Evolutionary conservation across 2,888 invertebrate genomes (phyloP).

Genomic region (Smittia sp.): DNA sequence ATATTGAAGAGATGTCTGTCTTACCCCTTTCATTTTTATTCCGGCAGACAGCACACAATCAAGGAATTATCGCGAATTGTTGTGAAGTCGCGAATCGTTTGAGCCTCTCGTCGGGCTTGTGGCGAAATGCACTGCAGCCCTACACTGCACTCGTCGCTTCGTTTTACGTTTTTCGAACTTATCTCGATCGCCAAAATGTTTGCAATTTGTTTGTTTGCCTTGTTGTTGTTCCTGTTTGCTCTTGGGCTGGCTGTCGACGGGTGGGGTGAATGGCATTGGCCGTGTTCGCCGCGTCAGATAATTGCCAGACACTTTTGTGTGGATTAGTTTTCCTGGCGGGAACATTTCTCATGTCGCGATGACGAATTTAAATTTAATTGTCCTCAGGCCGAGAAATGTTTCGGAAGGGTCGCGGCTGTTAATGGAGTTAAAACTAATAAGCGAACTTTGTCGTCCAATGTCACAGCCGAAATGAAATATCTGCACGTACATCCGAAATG

Average conservation of each 20-base stretch:
- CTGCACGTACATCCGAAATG: slow-evolving; percentile 34
- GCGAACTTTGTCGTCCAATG: neutral
- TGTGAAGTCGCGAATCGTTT: neutral
- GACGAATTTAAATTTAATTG: neutral
- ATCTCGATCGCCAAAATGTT: slow-evolving; percentile 20
- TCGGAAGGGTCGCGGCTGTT: neutral
- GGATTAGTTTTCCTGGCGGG: neutral
- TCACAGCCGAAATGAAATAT: slow-evolving; percentile 26
- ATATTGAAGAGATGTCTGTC: slow-evolving; percentile 14
- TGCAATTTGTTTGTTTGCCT: slow-evolving; percentile 19
- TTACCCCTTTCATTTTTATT: slow-evolving; percentile 4
- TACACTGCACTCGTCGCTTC: neutral
- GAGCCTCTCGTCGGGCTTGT: neutral
- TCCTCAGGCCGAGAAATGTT: neutral
- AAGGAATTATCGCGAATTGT: neutral
- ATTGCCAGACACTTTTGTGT: slow-evolving; percentile 2
- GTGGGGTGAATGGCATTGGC: slow-evolving; percentile 21
- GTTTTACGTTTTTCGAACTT: neutral
- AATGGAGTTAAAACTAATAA: neutral
- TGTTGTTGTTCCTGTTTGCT: neutral
- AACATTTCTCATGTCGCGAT: neutral
- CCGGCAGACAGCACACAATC: neutral
- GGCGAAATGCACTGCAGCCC: neutral
- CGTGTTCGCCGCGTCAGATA: slow-evolving; percentile 14
- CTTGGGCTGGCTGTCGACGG: neutral